phyloP scores from a whole-genome alignment of 2,797 vertebrate species.

The Chaenodraco wilsoni region DNA sequence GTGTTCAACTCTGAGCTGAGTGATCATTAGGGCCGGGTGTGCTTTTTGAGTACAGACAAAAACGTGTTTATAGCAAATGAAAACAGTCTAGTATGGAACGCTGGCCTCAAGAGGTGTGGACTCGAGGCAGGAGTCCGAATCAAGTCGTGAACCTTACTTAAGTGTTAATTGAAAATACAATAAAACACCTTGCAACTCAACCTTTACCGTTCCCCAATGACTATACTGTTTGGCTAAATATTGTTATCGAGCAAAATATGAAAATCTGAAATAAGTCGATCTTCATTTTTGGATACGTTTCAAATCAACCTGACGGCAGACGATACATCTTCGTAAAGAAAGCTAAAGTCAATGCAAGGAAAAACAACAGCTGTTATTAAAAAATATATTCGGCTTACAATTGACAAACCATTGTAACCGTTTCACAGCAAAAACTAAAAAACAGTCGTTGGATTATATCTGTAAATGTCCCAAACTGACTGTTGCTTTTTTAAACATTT shows the following conservation, averaged over 20 bases:
- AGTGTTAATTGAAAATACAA: not conserved
- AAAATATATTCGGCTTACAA: not conserved
- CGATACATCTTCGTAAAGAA: not conserved
- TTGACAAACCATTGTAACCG: not conserved
- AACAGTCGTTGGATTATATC: no score
- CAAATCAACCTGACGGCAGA: not conserved
- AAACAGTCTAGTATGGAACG: not conserved
- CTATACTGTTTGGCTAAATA: not conserved
- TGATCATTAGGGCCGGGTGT: conserved; percentile 35
- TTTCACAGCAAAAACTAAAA: not conserved
- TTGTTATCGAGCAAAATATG: not conserved
- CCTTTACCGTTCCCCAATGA: not conserved
- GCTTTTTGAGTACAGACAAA: not conserved
- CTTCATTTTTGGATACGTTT: no score
- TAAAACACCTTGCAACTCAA: not conserved
- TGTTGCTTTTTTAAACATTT: not conserved
- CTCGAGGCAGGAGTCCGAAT: not conserved
- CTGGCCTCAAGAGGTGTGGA: conserved; percentile 5
- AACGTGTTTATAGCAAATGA: not conserved
- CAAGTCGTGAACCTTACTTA: not conserved
- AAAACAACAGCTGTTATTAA: not conserved
- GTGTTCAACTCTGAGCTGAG: conserved; percentile 37
- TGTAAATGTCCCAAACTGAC: no score
- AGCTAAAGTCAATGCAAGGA: not conserved
- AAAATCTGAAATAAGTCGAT: not conserved